phyloP scores from a whole-genome alignment of 2,797 vertebrate species.

The Microctenopoma stevenorrisi region DNA sequence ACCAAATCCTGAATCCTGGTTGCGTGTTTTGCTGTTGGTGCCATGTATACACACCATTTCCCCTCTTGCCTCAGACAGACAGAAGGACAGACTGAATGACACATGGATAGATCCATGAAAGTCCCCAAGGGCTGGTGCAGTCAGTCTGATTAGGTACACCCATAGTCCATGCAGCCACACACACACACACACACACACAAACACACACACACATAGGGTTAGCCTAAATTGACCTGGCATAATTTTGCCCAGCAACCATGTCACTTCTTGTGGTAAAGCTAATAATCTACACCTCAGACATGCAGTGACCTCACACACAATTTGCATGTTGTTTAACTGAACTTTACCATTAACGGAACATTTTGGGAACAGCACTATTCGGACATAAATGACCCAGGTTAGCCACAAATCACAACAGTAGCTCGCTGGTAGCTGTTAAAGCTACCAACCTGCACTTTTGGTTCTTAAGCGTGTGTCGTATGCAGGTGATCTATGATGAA shows the following conservation, averaged over 20 bases:
- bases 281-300: conserved; percentile 28
- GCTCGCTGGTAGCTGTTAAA: conserved; percentile 54
- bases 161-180: conserved; percentile 38
- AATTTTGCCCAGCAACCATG: conserved; percentile 46
- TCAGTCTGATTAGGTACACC: conserved; percentile 76
- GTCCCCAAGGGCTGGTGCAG: conserved; percentile 72
- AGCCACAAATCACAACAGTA: conserved; percentile 68
- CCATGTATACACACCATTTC: conserved; percentile 45
- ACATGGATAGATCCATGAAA: conserved; percentile 61
- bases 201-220: conserved; percentile 9
- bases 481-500: conserved; percentile 61
- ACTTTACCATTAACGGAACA: conserved; percentile 12
- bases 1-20: conserved; percentile 50
- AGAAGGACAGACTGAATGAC: conserved; percentile 64
- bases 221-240: conserved; percentile 53
- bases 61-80: conserved; percentile 51
- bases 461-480: conserved; percentile 57
- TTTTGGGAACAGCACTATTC: conserved; percentile 23
- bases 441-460: conserved; percentile 63
- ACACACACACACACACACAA: conserved; percentile 11
- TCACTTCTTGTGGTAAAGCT: conserved; percentile 25
- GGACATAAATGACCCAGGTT: conserved; percentile 11
- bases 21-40: conserved; percentile 20
- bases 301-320: conserved; percentile 25
- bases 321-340: conserved; percentile 26